phyloP scores from a whole-genome alignment of 2,113 vertebrate genomes.

The Cryptotis parvus region DNA sequence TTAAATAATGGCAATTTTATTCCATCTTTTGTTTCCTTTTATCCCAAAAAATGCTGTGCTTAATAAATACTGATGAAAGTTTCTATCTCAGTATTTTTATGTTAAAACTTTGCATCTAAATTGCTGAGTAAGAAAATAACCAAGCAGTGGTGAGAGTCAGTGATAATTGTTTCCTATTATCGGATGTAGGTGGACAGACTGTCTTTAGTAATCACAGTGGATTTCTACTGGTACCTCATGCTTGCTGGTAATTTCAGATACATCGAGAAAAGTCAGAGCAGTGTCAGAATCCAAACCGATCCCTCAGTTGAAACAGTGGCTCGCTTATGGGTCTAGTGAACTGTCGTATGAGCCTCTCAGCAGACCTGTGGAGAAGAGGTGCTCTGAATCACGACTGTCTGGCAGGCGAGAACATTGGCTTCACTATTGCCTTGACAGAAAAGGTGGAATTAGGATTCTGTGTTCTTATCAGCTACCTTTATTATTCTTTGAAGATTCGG shows the following conservation, averaged over 20 bases:
- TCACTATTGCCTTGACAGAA: slow-evolving; percentile 7
- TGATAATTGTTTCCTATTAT: slow-evolving; percentile 47
- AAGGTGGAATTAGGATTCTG: not conserved
- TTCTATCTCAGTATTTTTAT: slow-evolving; percentile 41
- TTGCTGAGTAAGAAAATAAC: slow-evolving; percentile 8
- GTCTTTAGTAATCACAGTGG: slow-evolving; percentile 32
- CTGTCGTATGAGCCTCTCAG: not conserved
- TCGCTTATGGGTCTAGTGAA: not conserved
- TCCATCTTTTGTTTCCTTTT: not conserved
- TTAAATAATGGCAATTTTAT: not conserved
- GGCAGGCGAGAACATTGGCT: slow-evolving; percentile 1
- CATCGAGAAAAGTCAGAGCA: not conserved
- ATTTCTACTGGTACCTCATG: slow-evolving; percentile 44
- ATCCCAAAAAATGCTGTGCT: not conserved
- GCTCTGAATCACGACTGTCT: not conserved
- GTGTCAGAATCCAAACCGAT: slow-evolving; percentile 5
- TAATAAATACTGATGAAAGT: slow-evolving; percentile 33
- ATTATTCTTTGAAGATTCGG: slow-evolving; percentile 12
- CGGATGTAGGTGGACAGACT: not conserved
- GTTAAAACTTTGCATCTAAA: slow-evolving; percentile 35
- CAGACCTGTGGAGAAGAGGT: not conserved
- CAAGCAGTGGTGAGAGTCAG: slow-evolving; percentile 35
- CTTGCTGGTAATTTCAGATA: not conserved
- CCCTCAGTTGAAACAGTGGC: slow-evolving; percentile 1
- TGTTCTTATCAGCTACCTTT: slow-evolving; percentile 29